These are phyloP conservation scores for Ciconia stormi DNA, from an alignment of 2,113 vertebrate species.

Conservation along the genomic window DNA sequence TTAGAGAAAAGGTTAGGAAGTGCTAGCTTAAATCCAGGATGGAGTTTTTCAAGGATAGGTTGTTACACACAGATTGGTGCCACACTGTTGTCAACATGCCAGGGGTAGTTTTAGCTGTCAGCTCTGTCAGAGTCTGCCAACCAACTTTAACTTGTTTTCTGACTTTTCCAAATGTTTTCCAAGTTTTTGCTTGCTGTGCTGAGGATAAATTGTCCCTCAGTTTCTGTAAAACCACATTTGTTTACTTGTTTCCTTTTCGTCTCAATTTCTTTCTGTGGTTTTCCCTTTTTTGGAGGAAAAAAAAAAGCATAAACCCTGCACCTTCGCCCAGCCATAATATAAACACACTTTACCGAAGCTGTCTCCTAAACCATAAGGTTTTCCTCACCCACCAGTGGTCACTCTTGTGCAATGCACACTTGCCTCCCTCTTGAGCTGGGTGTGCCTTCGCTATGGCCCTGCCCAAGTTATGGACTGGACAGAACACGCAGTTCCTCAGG, in stretches of 20 bases:
- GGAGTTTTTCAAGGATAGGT: constrained; percentile 54
- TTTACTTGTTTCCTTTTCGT: constrained; percentile 45
- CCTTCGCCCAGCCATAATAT: not conserved
- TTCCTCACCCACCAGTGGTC: not conserved
- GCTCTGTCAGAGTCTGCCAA: constrained; percentile 60
- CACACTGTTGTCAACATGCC: constrained; percentile 52
- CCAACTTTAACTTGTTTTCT: constrained; percentile 70
- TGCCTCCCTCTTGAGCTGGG: not conserved
- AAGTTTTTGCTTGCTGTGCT: constrained; percentile 41
- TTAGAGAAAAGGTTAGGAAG: constrained; percentile 46
- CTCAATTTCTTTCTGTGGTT: not conserved
- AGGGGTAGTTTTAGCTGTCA: constrained; percentile 62
- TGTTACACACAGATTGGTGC: constrained; percentile 63
- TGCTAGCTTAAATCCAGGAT: constrained; percentile 55
- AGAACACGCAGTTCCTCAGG: not conserved
- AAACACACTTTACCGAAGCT: not conserved
- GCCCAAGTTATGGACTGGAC: no score
- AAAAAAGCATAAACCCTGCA: not conserved
- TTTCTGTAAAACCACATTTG: constrained; percentile 58
- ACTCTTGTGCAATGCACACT: not conserved
- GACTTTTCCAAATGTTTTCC: constrained; percentile 64
- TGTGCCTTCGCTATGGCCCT: not conserved
- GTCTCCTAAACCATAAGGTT: not conserved
- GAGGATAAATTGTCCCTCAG: constrained; percentile 54
- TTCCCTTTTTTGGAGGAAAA: not conserved